Conservation (phyloP, 2,797 vertebrate species). For the Gymnodraco acuticeps region DNA sequence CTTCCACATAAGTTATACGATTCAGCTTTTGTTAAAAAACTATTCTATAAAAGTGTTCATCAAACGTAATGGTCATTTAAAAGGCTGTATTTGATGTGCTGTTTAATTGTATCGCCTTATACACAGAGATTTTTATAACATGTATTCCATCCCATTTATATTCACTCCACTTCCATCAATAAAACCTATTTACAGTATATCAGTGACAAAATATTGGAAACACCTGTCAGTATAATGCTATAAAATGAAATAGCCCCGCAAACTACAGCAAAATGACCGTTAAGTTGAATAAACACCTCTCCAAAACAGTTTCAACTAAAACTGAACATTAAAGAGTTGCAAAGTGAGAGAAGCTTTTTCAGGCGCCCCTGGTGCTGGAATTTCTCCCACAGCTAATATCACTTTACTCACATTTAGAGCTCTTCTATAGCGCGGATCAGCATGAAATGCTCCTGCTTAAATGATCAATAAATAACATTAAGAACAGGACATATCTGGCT, state of each 20-base stretch:
- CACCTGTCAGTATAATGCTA: background rate
- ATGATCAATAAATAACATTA: background rate
- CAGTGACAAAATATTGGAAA: background rate
- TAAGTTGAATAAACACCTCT: background rate
- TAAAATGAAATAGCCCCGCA: background rate
- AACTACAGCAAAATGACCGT: background rate
- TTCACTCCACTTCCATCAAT: background rate
- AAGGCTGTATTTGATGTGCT: slow-evolving; percentile 6
- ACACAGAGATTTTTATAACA: background rate
- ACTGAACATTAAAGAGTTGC: background rate
- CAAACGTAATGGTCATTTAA: background rate
- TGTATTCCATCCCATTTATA: background rate
- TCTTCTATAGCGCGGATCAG: background rate
- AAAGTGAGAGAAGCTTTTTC: too few species aligned
- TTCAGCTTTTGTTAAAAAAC: background rate
- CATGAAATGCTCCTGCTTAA: background rate
- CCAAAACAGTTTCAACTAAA: background rate
- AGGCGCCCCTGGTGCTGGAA: too few species aligned
- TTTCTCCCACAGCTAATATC: too few species aligned
- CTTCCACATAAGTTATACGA: background rate
- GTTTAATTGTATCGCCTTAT: background rate
- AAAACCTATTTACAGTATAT: background rate
- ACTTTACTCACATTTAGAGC: too few species aligned
- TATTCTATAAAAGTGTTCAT: background rate
- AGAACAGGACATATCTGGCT: background rate